These are phyloP conservation scores for Athetis lepigone DNA, from an alignment of 2,888 invertebrate species.

Conservation along the genomic window DNA sequence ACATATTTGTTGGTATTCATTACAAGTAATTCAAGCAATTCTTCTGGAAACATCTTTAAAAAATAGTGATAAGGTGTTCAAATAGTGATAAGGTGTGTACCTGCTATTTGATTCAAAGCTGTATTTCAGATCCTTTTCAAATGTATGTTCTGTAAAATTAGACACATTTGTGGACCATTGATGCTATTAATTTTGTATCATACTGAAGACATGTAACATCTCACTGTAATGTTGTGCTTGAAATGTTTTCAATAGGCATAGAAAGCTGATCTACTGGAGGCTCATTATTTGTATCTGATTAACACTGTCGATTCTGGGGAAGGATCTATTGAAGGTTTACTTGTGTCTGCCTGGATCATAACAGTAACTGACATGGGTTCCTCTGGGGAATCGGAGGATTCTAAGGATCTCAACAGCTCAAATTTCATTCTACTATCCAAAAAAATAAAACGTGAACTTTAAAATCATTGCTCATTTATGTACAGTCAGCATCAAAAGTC, in stretches of 20 bases:
- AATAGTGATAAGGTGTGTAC: slow-evolving; percentile 5
- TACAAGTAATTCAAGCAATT: slow-evolving; percentile 19
- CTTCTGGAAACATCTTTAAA: slow-evolving; percentile 13
- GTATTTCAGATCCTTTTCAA: slow-evolving; percentile 25
- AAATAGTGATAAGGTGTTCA: too few species aligned
- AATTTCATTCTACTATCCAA: too few species aligned
- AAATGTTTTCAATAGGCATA: slow-evolving; percentile 20
- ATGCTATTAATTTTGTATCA: slow-evolving; percentile 17
- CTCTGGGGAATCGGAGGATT: slow-evolving; percentile 22
- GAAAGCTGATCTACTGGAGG: slow-evolving; percentile 23
- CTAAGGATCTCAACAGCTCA: slow-evolving; percentile 21
- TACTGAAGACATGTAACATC: slow-evolving; percentile 28
- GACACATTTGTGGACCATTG: slow-evolving; percentile 16
- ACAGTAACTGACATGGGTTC: slow-evolving; percentile 24
- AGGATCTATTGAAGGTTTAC: slow-evolving; percentile 24
- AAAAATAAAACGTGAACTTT: too few species aligned
- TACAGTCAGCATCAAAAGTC: too few species aligned
- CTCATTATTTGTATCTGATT: slow-evolving; percentile 27
- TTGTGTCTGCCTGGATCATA: slow-evolving; percentile 21
- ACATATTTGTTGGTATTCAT: slow-evolving; percentile 14
- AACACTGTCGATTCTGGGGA: slow-evolving; percentile 21
- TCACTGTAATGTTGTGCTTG: slow-evolving; percentile 33
- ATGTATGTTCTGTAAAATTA: slow-evolving; percentile 20
- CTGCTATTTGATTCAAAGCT: slow-evolving; percentile 12
- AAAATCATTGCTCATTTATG: too few species aligned